Evolutionary conservation across 2,113 vertebrate genomes (phyloP).

Genomic region (Rutilus rutilus): DNA sequence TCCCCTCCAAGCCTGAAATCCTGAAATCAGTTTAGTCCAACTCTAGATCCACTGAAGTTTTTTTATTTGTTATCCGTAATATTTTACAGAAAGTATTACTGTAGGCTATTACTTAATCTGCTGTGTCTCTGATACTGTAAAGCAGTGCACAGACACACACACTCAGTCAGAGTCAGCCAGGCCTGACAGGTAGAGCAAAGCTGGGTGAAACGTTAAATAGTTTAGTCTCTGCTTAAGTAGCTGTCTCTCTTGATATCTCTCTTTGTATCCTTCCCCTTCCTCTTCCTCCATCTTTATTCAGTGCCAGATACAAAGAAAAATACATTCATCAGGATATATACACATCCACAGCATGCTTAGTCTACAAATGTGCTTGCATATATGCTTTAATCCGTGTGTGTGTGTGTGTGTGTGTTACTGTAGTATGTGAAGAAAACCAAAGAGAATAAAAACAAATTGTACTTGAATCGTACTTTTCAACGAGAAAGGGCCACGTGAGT

Average conservation of each 20-base stretch:
- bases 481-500: neutral
- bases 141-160: constrained; percentile 31
- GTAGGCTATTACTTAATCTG: neutral
- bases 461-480: too few species aligned
- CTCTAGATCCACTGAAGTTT: neutral
- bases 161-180: constrained; percentile 1
- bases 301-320: constrained; percentile 1
- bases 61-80: neutral
- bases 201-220: constrained; percentile 68
- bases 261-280: constrained; percentile 3
- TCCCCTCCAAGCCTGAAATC: constrained; percentile 22
- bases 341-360: too few species aligned
- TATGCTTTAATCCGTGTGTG: too few species aligned
- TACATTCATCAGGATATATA: neutral
- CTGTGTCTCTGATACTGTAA: neutral
- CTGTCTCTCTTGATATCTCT: constrained; percentile 56
- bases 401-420: too few species aligned
- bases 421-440: too few species aligned
- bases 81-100: neutral
- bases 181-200: constrained; percentile 55
- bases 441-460: too few species aligned
- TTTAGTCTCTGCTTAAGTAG: constrained; percentile 62
- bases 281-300: neutral
- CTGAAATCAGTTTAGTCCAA: neutral
- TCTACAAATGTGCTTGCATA: too few species aligned